Evolutionary conservation across 2,888 invertebrate species (phyloP).

Genomic region (Bembecia ichneumoniformis): DNA sequence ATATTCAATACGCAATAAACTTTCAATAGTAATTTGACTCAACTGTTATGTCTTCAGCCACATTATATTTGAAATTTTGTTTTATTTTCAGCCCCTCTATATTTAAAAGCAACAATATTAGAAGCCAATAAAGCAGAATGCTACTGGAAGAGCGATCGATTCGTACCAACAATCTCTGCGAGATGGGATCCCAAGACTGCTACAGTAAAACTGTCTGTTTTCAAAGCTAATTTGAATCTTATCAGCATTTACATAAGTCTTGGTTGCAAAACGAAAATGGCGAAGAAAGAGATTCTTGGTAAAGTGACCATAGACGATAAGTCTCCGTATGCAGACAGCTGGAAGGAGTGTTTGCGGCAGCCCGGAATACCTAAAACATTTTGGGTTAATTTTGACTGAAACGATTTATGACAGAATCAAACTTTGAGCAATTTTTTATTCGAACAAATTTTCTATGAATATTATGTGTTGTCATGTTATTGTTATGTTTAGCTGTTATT

Average conservation of each 20-base stretch:
- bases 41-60: no score
- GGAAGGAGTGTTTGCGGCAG: conserved; percentile 72
- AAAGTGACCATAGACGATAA: conserved; percentile 77
- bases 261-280: conserved; percentile 77
- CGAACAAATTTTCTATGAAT: no score
- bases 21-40: no score
- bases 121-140: conserved; percentile 75
- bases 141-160: conserved; percentile 82
- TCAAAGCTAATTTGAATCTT: conserved; percentile 74
- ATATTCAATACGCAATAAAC: no score
- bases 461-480: no score
- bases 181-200: conserved; percentile 79
- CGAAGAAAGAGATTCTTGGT: conserved; percentile 78
- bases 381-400: conserved; percentile 73
- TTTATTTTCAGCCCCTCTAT: conserved; percentile 74
- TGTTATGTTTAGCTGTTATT: no score
- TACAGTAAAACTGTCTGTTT: conserved; percentile 74
- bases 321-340: conserved; percentile 70
- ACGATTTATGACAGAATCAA: background rate
- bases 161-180: conserved; percentile 82
- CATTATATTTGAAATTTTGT: background rate
- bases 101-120: conserved; percentile 82
- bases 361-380: conserved; percentile 72
- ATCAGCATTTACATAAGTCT: conserved; percentile 77
- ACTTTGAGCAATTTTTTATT: background rate